Percentiles rank a stretch among this genome's conserved stretches.
Conservation (phyloP, 1,140 invertebrate genomes). For the Copidosoma floridanum region DNA sequence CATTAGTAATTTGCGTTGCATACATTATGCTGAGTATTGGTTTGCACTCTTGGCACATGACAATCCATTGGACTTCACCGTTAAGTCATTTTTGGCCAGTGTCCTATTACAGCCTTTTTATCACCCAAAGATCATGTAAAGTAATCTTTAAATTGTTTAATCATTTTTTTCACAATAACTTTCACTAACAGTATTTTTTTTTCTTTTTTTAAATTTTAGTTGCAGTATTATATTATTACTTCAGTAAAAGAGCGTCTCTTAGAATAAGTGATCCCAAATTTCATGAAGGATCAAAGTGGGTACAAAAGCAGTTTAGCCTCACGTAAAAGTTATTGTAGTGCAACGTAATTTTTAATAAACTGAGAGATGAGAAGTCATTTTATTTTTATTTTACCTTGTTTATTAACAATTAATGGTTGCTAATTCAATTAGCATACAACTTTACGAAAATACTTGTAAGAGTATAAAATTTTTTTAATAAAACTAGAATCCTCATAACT, state of each 20-base stretch:
- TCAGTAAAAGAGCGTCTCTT: slow-evolving; percentile 69
- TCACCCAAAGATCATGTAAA: slow-evolving; percentile 64
- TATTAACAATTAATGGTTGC: slow-evolving; percentile 16
- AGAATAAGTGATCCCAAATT: slow-evolving; percentile 71
- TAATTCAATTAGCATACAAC: neutral
- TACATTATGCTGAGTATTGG: slow-evolving; percentile 61
- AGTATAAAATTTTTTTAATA: too few species aligned
- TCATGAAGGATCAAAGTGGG: slow-evolving; percentile 71
- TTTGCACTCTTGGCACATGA: slow-evolving; percentile 62
- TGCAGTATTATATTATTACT: slow-evolving; percentile 72
- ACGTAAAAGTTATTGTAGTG: slow-evolving; percentile 13
- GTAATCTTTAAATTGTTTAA: neutral
- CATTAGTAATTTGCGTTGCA: slow-evolving; percentile 57
- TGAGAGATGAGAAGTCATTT: too few species aligned
- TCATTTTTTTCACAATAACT: neutral
- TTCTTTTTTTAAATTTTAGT: slow-evolving; percentile 52
- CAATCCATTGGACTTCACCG: slow-evolving; percentile 58
- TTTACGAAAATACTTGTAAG: slow-evolving; percentile 23
- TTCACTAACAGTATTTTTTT: too few species aligned
- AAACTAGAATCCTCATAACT: too few species aligned
- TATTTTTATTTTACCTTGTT: slow-evolving; percentile 15
- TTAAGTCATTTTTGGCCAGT: slow-evolving; percentile 57
- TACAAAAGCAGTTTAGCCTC: slow-evolving; percentile 59
- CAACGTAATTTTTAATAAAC: slow-evolving; percentile 19
- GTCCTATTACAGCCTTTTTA: slow-evolving; percentile 61